Percentiles rank a stretch among this genome's conserved stretches.
These are phyloP conservation scores for Nasonia longicornis DNA, from an alignment of 1,140 invertebrate genomes.

Conservation along the genomic window DNA sequence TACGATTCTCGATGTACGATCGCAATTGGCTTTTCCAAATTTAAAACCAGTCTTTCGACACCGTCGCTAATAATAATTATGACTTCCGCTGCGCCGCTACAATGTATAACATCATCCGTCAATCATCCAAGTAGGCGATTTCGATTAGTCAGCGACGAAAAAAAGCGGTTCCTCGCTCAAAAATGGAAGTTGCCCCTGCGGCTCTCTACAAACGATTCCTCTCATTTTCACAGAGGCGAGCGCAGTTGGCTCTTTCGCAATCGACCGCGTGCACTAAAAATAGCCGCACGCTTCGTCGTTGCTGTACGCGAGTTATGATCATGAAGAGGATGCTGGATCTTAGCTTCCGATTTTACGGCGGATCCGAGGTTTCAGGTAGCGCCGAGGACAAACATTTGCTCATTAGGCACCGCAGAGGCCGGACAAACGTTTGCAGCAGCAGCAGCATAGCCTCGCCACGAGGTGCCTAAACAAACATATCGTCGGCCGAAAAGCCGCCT, in stretches of 20 bases:
- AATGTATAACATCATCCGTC: neutral
- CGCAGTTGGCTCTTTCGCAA: conserved; percentile 9
- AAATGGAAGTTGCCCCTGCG: neutral
- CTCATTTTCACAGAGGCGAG: neutral
- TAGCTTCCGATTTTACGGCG: neutral
- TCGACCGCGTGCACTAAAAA: neutral
- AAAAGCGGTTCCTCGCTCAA: neutral
- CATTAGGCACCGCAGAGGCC: neutral
- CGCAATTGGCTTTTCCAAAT: neutral
- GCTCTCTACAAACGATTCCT: conserved; percentile 30
- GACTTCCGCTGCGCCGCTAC: neutral
- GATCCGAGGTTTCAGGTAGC: neutral
- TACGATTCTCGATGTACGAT: neutral
- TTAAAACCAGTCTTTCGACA: neutral
- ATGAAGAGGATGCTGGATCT: neutral
- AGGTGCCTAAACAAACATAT: neutral
- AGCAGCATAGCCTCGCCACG: neutral
- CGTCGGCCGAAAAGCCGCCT: neutral
- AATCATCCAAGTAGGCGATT: neutral
- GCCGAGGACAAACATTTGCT: neutral
- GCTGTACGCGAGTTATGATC: neutral
- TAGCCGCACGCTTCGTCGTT: neutral
- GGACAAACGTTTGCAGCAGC: too few species aligned
- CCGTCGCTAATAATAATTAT: conserved; percentile 14
- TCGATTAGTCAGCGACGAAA: neutral